phyloP scores from a whole-genome alignment of 2,888 invertebrate species.

The Chrysotoxum bicinctum region DNA sequence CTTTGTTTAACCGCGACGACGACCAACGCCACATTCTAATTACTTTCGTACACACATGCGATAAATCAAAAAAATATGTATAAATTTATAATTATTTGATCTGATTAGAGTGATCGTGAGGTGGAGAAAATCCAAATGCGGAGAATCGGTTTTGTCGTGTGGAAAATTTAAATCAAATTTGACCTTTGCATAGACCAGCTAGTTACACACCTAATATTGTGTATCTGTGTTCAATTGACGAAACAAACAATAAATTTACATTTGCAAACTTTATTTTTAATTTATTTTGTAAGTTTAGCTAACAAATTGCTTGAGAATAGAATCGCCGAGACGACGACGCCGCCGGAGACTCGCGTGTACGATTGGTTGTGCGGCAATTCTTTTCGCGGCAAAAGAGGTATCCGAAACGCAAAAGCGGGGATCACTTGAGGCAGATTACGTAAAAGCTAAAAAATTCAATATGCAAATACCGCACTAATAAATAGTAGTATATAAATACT shows the following conservation, averaged over 20 bases:
- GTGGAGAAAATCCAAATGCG: conserved; percentile 19
- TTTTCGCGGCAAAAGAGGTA: conserved; percentile 40
- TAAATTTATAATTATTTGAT: no score
- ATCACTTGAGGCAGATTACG: conserved; percentile 61
- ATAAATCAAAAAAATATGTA: conserved; percentile 38
- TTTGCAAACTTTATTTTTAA: conserved; percentile 11
- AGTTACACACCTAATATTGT: conserved; percentile 15
- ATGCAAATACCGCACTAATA: conserved; percentile 54
- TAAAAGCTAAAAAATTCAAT: conserved; percentile 56
- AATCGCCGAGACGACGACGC: conserved; percentile 18
- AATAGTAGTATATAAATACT: background rate
- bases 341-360: conserved; percentile 12
- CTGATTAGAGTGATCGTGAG: conserved; percentile 45
- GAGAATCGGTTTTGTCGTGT: conserved; percentile 13
- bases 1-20: conserved; percentile 14
- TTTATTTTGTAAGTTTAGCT: conserved; percentile 5
- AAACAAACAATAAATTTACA: conserved; percentile 48
- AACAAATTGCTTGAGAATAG: conserved; percentile 55
- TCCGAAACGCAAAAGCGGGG: conserved; percentile 53
- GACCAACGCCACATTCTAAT: conserved; percentile 59
- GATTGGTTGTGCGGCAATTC: conserved; percentile 23
- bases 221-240: conserved; percentile 40
- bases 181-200: conserved; percentile 55
- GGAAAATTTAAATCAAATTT: conserved; percentile 40
- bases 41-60: conserved; percentile 40